A percentile compares a stretch with the other conserved stretches of the same genome.
Conservation (phyloP, 2,797 vertebrate genomes). For the Mus minutoides region DNA sequence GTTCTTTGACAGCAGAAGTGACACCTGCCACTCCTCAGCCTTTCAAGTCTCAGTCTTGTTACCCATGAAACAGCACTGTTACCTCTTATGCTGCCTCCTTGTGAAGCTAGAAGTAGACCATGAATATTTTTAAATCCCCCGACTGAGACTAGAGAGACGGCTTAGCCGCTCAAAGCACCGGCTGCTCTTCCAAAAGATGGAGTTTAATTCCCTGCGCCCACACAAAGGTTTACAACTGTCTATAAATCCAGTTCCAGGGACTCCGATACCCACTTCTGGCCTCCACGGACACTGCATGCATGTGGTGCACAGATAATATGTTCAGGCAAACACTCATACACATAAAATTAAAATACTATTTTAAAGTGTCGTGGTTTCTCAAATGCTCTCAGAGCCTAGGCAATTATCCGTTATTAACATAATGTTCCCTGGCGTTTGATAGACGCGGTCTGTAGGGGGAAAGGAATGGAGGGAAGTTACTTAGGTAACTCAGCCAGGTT, state of each 20-base stretch:
- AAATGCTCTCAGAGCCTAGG: conserved; percentile 3
- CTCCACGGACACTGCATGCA: not conserved
- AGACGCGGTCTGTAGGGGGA: not conserved
- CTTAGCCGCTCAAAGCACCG: not conserved
- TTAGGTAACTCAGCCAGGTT: not conserved
- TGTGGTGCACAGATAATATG: not conserved
- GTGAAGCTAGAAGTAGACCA: conserved; percentile 5
- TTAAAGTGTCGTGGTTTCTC: not conserved
- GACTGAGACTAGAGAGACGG: not conserved
- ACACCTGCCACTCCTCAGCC: not conserved
- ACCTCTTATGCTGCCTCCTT: not conserved
- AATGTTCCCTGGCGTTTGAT: not conserved
- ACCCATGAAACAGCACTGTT: not conserved
- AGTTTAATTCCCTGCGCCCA: not conserved
- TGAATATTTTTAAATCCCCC: not conserved
- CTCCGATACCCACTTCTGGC: not conserved
- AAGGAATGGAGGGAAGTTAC: not conserved
- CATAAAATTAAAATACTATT: not conserved
- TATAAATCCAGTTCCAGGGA: not conserved
- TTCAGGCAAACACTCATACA: not conserved
- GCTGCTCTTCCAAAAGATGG: not conserved
- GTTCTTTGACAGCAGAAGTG: not conserved
- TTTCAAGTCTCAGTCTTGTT: not conserved
- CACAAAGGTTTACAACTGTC: not conserved
- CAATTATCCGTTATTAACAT: not conserved